phyloP scores from a whole-genome alignment of 2,797 vertebrate species.

The Ctenosaura bakeri region DNA sequence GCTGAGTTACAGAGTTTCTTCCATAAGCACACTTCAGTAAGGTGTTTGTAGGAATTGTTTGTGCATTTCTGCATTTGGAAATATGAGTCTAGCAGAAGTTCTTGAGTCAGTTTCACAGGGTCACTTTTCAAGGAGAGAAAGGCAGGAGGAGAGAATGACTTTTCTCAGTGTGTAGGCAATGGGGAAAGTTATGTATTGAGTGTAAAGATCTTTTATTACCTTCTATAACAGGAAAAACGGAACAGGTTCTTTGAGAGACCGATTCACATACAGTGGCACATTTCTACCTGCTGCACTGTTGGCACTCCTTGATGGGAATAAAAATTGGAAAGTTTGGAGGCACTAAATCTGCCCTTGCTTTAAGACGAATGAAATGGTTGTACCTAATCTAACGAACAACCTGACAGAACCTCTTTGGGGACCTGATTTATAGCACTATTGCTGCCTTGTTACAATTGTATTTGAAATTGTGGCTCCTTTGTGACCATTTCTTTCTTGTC shows the following conservation, averaged over 20 bases:
- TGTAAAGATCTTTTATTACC: not conserved
- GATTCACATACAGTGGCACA: not conserved
- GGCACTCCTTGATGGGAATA: not conserved
- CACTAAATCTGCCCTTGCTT: conserved; percentile 19
- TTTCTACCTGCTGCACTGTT: not conserved
- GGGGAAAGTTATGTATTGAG: not conserved
- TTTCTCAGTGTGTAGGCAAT: not conserved
- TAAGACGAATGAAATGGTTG: conserved; percentile 23
- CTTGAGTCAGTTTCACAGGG: not conserved
- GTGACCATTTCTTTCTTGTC: conserved; percentile 41
- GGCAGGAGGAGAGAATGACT: not conserved
- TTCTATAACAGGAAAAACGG: not conserved
- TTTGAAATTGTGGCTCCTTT: conserved; percentile 32
- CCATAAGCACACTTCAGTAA: not conserved
- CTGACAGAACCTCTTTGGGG: conserved; percentile 20
- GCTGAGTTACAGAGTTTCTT: not conserved
- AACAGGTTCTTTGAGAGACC: not conserved
- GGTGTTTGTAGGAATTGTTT: not conserved
- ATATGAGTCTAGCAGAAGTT: not conserved
- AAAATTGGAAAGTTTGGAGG: conserved; percentile 11
- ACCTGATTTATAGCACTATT: conserved; percentile 27
- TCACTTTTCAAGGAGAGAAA: not conserved
- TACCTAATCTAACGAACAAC: conserved; percentile 12
- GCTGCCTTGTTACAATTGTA: conserved; percentile 38
- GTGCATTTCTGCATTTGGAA: not conserved